phyloP scores from a whole-genome alignment of 2,113 vertebrate species.

The Jaculus jaculus region DNA sequence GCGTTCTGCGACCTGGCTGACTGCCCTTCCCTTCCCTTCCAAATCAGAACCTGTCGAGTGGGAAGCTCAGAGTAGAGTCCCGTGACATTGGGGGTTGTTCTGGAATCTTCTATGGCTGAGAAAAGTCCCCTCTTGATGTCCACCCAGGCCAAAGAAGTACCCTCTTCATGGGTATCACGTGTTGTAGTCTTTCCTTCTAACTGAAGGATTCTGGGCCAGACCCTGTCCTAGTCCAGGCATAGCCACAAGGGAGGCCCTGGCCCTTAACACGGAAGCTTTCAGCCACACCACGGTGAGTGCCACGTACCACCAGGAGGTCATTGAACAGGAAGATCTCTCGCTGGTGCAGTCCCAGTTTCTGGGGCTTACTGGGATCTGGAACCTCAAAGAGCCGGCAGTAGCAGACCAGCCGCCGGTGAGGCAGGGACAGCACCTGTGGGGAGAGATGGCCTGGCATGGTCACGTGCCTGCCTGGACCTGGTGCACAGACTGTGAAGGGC shows the following conservation, averaged over 20 bases:
- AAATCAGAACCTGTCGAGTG: background rate
- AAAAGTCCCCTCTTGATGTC: too few relatives aligned
- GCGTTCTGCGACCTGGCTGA: too few relatives aligned
- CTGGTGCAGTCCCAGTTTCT: conserved; percentile 97
- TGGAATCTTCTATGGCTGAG: background rate
- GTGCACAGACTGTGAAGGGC: background rate
- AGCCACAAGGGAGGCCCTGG: background rate
- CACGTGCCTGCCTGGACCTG: background rate
- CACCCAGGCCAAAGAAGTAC: background rate
- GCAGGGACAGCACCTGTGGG: conserved; percentile 93
- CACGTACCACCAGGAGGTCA: conserved; percentile 96
- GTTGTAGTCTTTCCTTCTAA: background rate
- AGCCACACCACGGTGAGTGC: background rate
- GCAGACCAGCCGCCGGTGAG: conserved; percentile 96
- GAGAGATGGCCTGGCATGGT: background rate
- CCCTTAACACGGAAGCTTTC: fast-evolving
- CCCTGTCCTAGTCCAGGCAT: background rate
- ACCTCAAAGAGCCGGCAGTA: conserved; percentile 98
- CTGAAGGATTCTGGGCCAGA: background rate
- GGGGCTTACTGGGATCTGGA: conserved; percentile 97
- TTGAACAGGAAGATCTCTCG: conserved; percentile 99
- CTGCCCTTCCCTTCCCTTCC: too few relatives aligned
- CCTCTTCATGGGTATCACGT: background rate
- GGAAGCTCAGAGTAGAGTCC: background rate
- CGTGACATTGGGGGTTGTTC: background rate